A percentile compares a stretch with the other conserved stretches of the same genome.
Conservation (phyloP, 2,113 vertebrate species). For the Octodon degus region DNA sequence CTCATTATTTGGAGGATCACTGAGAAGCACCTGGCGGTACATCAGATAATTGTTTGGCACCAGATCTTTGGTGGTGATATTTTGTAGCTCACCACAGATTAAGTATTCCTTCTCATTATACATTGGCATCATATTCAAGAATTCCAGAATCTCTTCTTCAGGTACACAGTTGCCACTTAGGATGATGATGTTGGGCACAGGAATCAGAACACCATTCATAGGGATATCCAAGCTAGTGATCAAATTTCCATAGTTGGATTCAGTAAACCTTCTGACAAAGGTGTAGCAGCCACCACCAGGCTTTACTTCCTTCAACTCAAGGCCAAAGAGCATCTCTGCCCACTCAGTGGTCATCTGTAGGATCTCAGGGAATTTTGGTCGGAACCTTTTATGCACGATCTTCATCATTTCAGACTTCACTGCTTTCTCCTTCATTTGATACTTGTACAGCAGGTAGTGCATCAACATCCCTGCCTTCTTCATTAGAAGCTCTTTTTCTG, state of each 20-base stretch:
- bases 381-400: not conserved
- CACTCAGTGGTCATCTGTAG: not conserved
- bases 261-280: not conserved
- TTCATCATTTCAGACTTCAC: conserved; percentile 38
- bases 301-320: conserved; percentile 47
- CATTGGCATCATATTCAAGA: conserved; percentile 11
- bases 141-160: conserved; percentile 46
- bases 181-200: conserved; percentile 54
- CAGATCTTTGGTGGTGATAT: conserved; percentile 45
- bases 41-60: conserved; percentile 54
- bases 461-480: not conserved
- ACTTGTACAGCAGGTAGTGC: conserved; percentile 39
- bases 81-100: conserved; percentile 44
- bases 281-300: not conserved
- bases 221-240: not conserved
- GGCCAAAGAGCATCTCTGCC: conserved; percentile 27
- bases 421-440: not conserved
- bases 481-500: not conserved
- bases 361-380: conserved; percentile 44
- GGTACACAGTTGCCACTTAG: not conserved
- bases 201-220: conserved; percentile 30
- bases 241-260: fast-evolving
- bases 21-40: not conserved
- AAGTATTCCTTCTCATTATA: not conserved
- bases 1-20: conserved; percentile 29